These are phyloP conservation scores for Agonopterix alstromeriana DNA, from an alignment of 2,888 invertebrate genomes.

Conservation along the genomic window DNA sequence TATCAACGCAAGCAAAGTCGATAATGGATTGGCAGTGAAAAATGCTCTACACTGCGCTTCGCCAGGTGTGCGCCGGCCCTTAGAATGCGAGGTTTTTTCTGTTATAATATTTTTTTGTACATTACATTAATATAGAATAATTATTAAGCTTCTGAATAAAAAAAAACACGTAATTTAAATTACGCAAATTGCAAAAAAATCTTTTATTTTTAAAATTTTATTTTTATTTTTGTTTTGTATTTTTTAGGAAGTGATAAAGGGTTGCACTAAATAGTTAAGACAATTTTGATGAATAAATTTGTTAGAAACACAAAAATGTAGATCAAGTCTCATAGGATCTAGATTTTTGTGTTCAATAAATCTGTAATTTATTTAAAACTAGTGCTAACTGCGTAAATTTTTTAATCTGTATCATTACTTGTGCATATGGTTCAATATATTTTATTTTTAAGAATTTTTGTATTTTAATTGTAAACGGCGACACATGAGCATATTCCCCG, in stretches of 20 bases:
- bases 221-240: neutral
- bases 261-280: too few species aligned
- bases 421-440: conserved; percentile 45
- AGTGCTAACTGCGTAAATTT: conserved; percentile 27
- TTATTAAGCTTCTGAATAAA: neutral
- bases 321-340: too few species aligned
- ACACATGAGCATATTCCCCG: too few species aligned
- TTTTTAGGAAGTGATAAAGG: too few species aligned
- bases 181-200: neutral
- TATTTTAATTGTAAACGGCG: neutral
- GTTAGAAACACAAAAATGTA: too few species aligned
- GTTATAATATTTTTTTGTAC: too few species aligned
- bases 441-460: conserved; percentile 1
- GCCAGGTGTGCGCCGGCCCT: too few species aligned
- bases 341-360: neutral
- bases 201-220: neutral
- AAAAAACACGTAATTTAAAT: neutral
- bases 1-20: too few species aligned
- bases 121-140: neutral
- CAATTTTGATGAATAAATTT: too few species aligned
- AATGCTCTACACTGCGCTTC: too few species aligned
- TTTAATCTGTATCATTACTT: conserved; percentile 50
- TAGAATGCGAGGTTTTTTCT: too few species aligned
- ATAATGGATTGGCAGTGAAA: too few species aligned
- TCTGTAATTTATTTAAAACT: neutral